A percentile compares a stretch with the other conserved stretches of the same genome.
Conservation (phyloP, 2,888 invertebrate species). For the Pristionchus fissidentatus region DNA sequence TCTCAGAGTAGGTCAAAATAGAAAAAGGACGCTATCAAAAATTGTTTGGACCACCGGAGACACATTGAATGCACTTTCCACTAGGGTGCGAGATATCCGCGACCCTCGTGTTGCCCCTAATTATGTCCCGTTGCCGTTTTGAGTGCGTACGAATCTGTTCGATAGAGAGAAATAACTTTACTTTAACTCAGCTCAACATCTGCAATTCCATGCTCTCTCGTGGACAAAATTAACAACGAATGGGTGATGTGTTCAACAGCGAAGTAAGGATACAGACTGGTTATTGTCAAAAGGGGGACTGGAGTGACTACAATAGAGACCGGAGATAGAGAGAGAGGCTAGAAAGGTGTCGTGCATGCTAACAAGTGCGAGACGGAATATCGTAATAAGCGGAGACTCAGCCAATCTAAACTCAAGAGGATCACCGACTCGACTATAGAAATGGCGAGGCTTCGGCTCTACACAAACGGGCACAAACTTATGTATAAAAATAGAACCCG, state of each 20-base stretch:
- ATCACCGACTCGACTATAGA: too few species aligned
- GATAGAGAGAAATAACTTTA: slow-evolving; percentile 30
- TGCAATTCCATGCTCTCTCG: slow-evolving; percentile 29
- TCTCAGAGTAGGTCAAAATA: too few species aligned
- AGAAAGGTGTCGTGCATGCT: slow-evolving; percentile 20
- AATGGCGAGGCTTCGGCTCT: not conserved
- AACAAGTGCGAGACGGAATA: not conserved
- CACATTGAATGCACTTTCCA: too few species aligned
- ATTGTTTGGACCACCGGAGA: too few species aligned
- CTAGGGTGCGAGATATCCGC: too few species aligned
- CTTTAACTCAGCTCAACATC: slow-evolving; percentile 27
- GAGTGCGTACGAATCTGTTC: too few species aligned
- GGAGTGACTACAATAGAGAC: not conserved
- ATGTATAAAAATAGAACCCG: slow-evolving; percentile 14
- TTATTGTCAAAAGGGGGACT: not conserved
- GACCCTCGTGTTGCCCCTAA: too few species aligned
- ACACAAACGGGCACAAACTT: not conserved
- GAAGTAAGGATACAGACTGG: slow-evolving; percentile 30
- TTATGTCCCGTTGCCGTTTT: too few species aligned
- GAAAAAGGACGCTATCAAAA: too few species aligned
- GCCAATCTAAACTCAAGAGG: not conserved
- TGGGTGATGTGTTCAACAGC: slow-evolving; percentile 27
- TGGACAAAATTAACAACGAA: slow-evolving; percentile 33
- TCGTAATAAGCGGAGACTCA: not conserved
- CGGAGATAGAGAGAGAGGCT: not conserved